phyloP scores from a whole-genome alignment of 2,888 invertebrate species.

The Calliscelio sp. region DNA sequence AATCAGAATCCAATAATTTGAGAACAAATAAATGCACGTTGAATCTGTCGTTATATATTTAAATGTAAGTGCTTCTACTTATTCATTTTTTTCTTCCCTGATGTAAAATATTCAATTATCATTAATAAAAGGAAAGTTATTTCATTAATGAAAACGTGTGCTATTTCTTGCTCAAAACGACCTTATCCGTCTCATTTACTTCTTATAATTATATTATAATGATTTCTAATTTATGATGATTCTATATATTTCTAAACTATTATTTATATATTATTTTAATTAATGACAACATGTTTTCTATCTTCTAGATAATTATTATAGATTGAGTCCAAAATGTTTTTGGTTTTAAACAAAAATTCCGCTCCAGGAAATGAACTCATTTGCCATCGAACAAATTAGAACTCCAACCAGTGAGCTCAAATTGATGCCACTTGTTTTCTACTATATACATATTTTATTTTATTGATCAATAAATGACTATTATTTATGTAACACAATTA shows the following conservation, averaged over 20 bases:
- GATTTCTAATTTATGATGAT: neutral
- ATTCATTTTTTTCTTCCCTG: too few relatives aligned
- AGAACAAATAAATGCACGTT: neutral
- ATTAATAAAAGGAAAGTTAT: constrained; percentile 16
- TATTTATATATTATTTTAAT: constrained; percentile 8
- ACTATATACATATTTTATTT: too few relatives aligned
- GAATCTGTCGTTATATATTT: too few relatives aligned
- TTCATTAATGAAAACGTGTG: constrained; percentile 31
- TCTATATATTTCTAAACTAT: neutral
- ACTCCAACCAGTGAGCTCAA: constrained; percentile 6
- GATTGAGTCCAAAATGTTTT: neutral
- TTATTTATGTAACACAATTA: too few relatives aligned
- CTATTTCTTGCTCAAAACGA: constrained; percentile 23
- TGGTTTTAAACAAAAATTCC: neutral
- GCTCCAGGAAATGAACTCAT: constrained; percentile 10
- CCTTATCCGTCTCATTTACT: constrained; percentile 39
- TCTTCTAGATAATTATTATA: constrained; percentile 5
- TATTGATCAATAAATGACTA: neutral
- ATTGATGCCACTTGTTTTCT: too few relatives aligned
- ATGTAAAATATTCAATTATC: too few relatives aligned
- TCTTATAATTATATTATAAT: neutral
- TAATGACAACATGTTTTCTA: neutral
- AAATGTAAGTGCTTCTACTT: too few relatives aligned
- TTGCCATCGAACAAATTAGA: constrained; percentile 6
- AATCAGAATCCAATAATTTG: too few relatives aligned